Evolutionary conservation across 2,797 vertebrate species (phyloP).

Genomic region (Ficedula albicollis): DNA sequence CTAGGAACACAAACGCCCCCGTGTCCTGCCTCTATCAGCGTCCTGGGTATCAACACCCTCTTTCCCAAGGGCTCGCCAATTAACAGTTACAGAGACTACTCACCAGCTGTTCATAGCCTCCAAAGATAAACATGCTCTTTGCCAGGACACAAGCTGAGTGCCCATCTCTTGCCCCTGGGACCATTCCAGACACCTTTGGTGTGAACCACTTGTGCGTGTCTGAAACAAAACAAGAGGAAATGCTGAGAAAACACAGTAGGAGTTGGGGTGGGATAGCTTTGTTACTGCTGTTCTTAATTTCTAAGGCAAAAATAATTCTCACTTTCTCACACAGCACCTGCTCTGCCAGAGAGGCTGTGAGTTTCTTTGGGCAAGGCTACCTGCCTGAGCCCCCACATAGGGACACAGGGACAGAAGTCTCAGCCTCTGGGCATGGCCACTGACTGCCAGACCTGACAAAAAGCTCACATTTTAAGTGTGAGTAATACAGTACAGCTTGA

Average conservation of each 20-base stretch:
- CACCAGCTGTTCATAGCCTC: conserved; percentile 98
- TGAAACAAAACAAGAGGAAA: conserved; percentile 62
- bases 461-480: neutral
- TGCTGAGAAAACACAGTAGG: neutral
- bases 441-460: neutral
- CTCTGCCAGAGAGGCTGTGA: neutral
- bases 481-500: neutral
- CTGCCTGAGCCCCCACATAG: neutral
- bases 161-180: conserved; percentile 94
- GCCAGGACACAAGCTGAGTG: conserved; percentile 93
- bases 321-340: neutral
- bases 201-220: conserved; percentile 95
- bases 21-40: neutral
- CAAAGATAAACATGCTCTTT: conserved; percentile 97
- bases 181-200: conserved; percentile 88
- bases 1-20: neutral
- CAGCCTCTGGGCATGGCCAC: neutral
- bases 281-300: neutral
- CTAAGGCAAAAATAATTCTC: neutral
- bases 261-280: neutral
- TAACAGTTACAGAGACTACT: conserved; percentile 51
- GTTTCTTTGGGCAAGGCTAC: neutral
- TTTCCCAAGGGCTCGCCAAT: neutral
- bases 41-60: neutral
- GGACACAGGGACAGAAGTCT: neutral